Evolutionary conservation across 1,140 invertebrate genomes (phyloP).

Genomic region (Diachasma alloeum): DNA sequence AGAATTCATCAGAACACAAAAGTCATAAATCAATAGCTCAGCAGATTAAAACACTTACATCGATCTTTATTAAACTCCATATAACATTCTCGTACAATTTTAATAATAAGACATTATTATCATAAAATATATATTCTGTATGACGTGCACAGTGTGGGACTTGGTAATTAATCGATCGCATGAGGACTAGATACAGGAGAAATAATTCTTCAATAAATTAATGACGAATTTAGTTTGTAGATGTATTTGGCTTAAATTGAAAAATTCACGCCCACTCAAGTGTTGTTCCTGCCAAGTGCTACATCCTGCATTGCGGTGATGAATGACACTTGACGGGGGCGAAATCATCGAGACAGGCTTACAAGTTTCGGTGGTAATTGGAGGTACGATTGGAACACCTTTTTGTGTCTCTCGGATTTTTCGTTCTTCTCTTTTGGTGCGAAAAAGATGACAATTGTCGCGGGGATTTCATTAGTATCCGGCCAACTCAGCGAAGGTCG

Average conservation of each 20-base stretch:
- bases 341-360: neutral
- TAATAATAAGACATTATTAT: conserved; percentile 27
- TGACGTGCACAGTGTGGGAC: neutral
- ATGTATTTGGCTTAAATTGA: neutral
- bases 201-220: neutral
- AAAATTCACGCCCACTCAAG: too few species aligned
- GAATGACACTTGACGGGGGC: neutral
- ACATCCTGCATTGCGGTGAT: neutral
- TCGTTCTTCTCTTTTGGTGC: neutral
- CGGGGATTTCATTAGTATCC: conserved; percentile 71
- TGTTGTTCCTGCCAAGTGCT: neutral
- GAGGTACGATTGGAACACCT: neutral
- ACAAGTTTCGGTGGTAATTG: neutral
- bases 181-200: neutral
- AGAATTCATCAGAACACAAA: too few species aligned
- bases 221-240: neutral
- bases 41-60: conserved; percentile 32
- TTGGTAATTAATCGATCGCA: neutral
- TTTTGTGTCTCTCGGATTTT: neutral
- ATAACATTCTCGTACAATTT: conserved; percentile 34
- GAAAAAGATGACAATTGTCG: neutral
- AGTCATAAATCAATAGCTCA: too few species aligned
- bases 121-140: conserved; percentile 13
- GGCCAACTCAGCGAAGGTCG: conserved; percentile 90
- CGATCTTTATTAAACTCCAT: conserved; percentile 34